A percentile compares a stretch with the other conserved stretches of the same genome.
These are phyloP conservation scores for Zoroaster sp. DNA, from an alignment of 53 echinoderm and acorn worm genomes.

Conservation along the genomic window DNA sequence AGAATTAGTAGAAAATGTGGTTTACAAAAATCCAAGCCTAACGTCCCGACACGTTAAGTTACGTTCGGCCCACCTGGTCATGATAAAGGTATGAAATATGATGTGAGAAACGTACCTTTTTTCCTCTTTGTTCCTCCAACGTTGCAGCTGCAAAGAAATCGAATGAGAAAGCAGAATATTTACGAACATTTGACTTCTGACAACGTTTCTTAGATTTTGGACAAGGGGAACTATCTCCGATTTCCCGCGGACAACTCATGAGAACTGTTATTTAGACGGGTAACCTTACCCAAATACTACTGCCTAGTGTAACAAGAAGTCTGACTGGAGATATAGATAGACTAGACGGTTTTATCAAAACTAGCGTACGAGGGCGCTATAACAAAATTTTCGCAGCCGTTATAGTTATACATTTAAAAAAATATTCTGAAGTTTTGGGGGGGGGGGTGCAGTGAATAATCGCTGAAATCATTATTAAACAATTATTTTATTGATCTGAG, in stretches of 20 bases:
- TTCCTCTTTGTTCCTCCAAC: slow-evolving; percentile 51
- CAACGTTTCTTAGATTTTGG: neutral
- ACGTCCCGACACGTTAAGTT: too few relatives aligned
- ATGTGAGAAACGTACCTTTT: slow-evolving; percentile 12
- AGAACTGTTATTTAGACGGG: neutral
- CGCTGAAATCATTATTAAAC: too few relatives aligned
- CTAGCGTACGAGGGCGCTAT: neutral
- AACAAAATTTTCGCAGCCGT: too few relatives aligned
- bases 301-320: too few relatives aligned
- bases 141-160: slow-evolving; percentile 43
- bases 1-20: too few relatives aligned
- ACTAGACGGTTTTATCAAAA: neutral
- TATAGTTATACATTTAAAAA: too few relatives aligned
- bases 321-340: neutral
- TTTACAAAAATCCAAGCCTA: too few relatives aligned
- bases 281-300: neutral
- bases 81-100: too few relatives aligned
- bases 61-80: too few relatives aligned
- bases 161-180: slow-evolving; percentile 29
- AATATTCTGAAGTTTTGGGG: too few relatives aligned
- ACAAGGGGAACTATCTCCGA: neutral
- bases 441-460: too few relatives aligned
- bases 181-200: neutral
- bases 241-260: slow-evolving; percentile 34
- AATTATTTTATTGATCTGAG: too few relatives aligned